These are phyloP conservation scores for Capreolus pygargus DNA, from an alignment of 2,113 vertebrate genomes.

Conservation along the genomic window DNA sequence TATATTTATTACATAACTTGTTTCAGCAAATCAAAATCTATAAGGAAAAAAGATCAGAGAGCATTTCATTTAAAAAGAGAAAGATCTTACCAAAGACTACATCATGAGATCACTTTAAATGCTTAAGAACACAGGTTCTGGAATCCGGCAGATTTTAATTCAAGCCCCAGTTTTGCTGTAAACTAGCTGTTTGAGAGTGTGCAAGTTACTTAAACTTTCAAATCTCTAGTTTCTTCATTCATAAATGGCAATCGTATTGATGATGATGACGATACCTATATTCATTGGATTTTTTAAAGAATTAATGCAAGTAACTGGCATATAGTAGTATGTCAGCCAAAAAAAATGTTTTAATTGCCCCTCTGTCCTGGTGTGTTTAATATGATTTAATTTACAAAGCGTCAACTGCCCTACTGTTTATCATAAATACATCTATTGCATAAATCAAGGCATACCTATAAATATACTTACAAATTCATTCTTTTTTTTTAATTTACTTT, in stretches of 20 bases:
- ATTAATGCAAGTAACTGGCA: background rate
- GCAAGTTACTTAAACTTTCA: background rate
- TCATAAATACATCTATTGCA: background rate
- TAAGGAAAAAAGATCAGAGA: background rate
- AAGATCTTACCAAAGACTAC: background rate
- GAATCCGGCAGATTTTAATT: background rate
- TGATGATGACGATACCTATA: background rate
- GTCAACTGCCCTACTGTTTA: background rate
- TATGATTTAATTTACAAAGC: slow-evolving; percentile 8
- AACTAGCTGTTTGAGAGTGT: background rate
- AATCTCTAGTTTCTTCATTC: background rate
- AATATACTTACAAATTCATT: background rate
- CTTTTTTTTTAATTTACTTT: background rate
- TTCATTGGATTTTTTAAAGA: background rate
- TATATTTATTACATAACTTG: background rate
- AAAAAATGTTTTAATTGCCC: background rate
- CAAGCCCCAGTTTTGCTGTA: background rate
- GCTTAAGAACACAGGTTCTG: background rate
- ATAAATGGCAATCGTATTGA: background rate
- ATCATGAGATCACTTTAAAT: background rate
- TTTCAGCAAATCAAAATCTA: background rate
- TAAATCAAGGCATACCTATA: background rate
- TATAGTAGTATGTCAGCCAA: background rate
- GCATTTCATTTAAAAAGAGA: background rate
- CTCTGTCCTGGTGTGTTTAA: background rate